Evolutionary conservation across 2,797 vertebrate genomes (phyloP).

Genomic region (Serranus cabrilla): DNA sequence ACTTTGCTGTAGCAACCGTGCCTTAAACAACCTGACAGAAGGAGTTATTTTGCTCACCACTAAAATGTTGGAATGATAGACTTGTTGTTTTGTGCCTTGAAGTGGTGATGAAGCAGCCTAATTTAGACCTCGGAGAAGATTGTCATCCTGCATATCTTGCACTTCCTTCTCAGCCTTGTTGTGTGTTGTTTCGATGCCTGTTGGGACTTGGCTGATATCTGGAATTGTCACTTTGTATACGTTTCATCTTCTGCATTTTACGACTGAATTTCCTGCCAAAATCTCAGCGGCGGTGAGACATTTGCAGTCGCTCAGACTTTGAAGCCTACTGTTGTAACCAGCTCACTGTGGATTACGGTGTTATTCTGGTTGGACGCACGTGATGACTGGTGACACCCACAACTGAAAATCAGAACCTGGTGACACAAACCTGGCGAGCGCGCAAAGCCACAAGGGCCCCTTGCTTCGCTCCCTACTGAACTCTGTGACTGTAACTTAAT

Average conservation of each 20-base stretch:
- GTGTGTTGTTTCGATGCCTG: conserved; percentile 13
- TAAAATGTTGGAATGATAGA: conserved; percentile 32
- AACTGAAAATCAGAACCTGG: conserved; percentile 45
- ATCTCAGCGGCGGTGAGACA: neutral
- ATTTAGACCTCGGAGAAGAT: conserved; percentile 25
- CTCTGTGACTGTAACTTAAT: conserved; percentile 59
- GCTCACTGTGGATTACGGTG: conserved; percentile 29
- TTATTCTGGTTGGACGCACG: conserved; percentile 26
- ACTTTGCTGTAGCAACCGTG: conserved; percentile 27
- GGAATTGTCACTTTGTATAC: conserved; percentile 28
- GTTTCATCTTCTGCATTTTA: conserved; percentile 39
- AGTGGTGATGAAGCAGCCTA: conserved; percentile 25
- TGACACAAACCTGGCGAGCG: conserved; percentile 54
- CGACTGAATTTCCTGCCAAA: neutral
- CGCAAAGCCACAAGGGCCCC: conserved; percentile 24
- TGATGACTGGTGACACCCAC: conserved; percentile 35
- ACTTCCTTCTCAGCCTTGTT: conserved; percentile 14
- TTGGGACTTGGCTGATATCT: conserved; percentile 19
- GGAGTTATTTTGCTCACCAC: neutral
- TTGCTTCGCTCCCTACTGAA: conserved; percentile 31
- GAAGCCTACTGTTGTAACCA: conserved; percentile 28
- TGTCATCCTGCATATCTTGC: conserved; percentile 15
- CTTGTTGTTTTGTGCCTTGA: conserved; percentile 18
- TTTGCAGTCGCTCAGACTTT: conserved; percentile 25
- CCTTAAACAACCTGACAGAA: conserved; percentile 24